These are phyloP conservation scores for Epizoanthus scotinus DNA, from an alignment of 92 coral and sea anemone genomes.

Conservation along the genomic window DNA sequence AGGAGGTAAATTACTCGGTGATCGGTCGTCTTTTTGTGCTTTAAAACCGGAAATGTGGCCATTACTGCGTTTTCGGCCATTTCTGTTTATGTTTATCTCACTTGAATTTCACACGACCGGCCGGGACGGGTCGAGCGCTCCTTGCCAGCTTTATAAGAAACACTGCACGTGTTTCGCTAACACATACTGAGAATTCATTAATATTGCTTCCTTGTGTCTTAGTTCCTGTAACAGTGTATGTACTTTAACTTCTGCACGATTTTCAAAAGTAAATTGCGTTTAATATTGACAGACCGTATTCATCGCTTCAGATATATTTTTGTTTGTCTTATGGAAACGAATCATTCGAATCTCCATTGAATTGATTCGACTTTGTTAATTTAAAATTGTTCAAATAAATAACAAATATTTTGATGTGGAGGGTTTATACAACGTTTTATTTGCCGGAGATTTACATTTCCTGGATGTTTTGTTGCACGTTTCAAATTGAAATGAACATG, in stretches of 20 bases:
- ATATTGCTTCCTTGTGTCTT: too few relatives aligned
- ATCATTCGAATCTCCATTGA: background rate
- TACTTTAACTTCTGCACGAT: background rate
- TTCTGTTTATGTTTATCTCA: slow-evolving; percentile 16
- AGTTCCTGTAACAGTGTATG: too few relatives aligned
- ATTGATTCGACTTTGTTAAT: too few relatives aligned
- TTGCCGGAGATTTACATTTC: too few relatives aligned
- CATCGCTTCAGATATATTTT: slow-evolving; percentile 1
- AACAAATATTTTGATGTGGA: too few relatives aligned
- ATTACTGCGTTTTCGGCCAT: slow-evolving; percentile 32
- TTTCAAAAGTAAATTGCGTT: background rate
- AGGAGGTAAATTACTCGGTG: slow-evolving; percentile 5
- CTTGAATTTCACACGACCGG: slow-evolving; percentile 12
- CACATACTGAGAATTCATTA: too few relatives aligned
- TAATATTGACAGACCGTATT: slow-evolving; percentile 8
- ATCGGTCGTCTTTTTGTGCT: slow-evolving; percentile 21
- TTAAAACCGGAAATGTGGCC: slow-evolving; percentile 40
- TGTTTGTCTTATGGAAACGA: slow-evolving; percentile 24
- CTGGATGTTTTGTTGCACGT: too few relatives aligned
- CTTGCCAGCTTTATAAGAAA: background rate
- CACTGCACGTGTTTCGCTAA: too few relatives aligned
- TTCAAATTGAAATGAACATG: too few relatives aligned
- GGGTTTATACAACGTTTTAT: too few relatives aligned
- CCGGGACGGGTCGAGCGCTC: background rate
- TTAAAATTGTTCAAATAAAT: too few relatives aligned